These are phyloP conservation scores for Philonicus albiceps DNA, from an alignment of 2,888 invertebrate genomes.

Conservation along the genomic window DNA sequence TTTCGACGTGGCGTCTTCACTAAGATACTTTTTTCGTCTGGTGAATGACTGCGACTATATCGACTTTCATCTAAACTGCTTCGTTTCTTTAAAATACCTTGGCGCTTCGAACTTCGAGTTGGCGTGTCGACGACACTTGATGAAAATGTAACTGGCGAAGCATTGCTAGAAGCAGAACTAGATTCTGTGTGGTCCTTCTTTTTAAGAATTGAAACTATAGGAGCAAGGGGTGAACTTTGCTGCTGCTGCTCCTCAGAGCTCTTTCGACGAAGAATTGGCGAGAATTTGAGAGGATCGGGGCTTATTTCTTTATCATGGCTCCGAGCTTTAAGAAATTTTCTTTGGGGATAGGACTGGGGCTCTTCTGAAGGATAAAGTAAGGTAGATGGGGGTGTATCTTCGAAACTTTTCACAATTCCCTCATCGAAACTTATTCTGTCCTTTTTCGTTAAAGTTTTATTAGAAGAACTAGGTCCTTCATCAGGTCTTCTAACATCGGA, in stretches of 20 bases:
- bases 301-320: constrained; percentile 54
- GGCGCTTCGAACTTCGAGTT: constrained; percentile 69
- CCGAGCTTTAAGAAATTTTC: constrained; percentile 53
- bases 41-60: constrained; percentile 62
- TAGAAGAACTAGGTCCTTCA: background rate
- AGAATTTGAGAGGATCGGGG: constrained; percentile 53
- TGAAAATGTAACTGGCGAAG: constrained; percentile 82
- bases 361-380: background rate
- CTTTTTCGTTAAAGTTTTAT: constrained; percentile 43
- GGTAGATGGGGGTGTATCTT: background rate
- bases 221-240: constrained; percentile 57
- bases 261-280: constrained; percentile 57
- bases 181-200: constrained; percentile 68
- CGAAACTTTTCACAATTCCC: background rate
- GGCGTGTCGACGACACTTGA: constrained; percentile 76
- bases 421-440: constrained; percentile 47
- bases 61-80: constrained; percentile 78
- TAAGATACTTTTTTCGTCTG: constrained; percentile 62
- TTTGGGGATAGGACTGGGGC: background rate
- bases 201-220: constrained; percentile 73
- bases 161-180: constrained; percentile 65
- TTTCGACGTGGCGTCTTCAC: constrained; percentile 62
- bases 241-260: constrained; percentile 61
- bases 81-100: constrained; percentile 84
- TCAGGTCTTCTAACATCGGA: background rate